Percentiles rank a stretch among this genome's conserved stretches.
These are phyloP conservation scores for Epicampocera succincta DNA, from an alignment of 2,888 invertebrate genomes.

Conservation along the genomic window DNA sequence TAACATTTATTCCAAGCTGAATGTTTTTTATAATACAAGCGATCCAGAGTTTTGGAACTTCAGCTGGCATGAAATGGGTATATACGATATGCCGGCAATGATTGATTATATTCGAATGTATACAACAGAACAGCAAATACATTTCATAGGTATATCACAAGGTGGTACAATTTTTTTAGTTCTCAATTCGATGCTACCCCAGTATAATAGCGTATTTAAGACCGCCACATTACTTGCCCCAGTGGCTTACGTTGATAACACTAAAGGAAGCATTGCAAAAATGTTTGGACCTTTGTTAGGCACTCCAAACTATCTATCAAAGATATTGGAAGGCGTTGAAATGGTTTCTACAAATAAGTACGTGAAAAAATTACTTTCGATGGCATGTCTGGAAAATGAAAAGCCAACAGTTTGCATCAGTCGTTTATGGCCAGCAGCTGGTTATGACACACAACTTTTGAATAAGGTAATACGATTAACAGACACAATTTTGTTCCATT, in stretches of 20 bases:
- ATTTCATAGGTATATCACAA: slow-evolving; percentile 80
- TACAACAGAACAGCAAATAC: slow-evolving; percentile 76
- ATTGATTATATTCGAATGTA: slow-evolving; percentile 77
- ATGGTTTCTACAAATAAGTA: slow-evolving; percentile 80
- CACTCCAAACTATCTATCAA: slow-evolving; percentile 79
- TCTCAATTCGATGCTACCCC: slow-evolving; percentile 78
- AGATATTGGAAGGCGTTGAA: slow-evolving; percentile 78
- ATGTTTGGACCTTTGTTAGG: slow-evolving; percentile 84
- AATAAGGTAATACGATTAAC: slow-evolving; percentile 77
- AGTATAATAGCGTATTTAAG: slow-evolving; percentile 79
- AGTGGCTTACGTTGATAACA: slow-evolving; percentile 79
- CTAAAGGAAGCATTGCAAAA: slow-evolving; percentile 82
- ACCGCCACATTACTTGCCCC: slow-evolving; percentile 79
- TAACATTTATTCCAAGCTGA: slow-evolving; percentile 78
- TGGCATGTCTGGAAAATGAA: slow-evolving; percentile 78
- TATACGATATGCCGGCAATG: slow-evolving; percentile 80
- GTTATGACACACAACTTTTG: slow-evolving; percentile 78
- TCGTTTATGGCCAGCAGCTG: slow-evolving; percentile 79
- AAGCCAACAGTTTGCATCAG: slow-evolving; percentile 77
- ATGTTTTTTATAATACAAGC: slow-evolving; percentile 78
- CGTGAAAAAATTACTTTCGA: slow-evolving; percentile 78
- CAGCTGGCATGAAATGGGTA: slow-evolving; percentile 80
- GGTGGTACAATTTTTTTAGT: slow-evolving; percentile 80
- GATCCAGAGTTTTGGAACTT: slow-evolving; percentile 82
- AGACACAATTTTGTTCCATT: neutral